Percentiles rank a stretch among this genome's conserved stretches.
phyloP scores from a whole-genome alignment of 1,140 invertebrate species.

The Drosophila sp. region DNA sequence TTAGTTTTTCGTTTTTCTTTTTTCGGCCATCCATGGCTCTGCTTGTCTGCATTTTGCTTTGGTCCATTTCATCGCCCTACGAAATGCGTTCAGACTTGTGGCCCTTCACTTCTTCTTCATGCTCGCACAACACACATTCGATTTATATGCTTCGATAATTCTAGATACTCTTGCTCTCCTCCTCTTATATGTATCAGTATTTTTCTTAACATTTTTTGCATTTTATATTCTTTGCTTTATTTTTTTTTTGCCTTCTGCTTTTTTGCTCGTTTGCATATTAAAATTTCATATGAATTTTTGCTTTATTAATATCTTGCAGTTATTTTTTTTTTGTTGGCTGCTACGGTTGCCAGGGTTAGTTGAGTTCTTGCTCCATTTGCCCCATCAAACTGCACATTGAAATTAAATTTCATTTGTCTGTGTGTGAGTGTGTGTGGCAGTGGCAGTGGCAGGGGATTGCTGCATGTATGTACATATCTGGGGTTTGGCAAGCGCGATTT shows the following conservation, averaged over 20 bases:
- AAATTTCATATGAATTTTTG: constrained; percentile 80
- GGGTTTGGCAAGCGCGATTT: constrained; percentile 70
- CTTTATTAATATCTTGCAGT: constrained; percentile 79
- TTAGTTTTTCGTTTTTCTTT: constrained; percentile 18
- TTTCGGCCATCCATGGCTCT: constrained; percentile 43
- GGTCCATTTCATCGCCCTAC: constrained; percentile 46
- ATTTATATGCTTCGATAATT: constrained; percentile 72
- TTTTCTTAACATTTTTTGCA: constrained; percentile 34
- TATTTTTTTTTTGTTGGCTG: constrained; percentile 65
- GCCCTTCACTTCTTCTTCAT: constrained; percentile 12
- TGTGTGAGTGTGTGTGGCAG: constrained; percentile 17
- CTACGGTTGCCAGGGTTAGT: constrained; percentile 46
- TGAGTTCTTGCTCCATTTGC: constrained; percentile 73
- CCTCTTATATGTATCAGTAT: constrained; percentile 34
- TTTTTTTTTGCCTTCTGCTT: constrained; percentile 57
- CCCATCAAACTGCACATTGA: constrained; percentile 73
- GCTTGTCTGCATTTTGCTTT: constrained; percentile 18
- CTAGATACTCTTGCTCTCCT: constrained; percentile 40
- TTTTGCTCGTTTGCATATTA: constrained; percentile 75
- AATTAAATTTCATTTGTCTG: constrained; percentile 73
- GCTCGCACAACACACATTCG: constrained; percentile 61
- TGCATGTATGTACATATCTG: constrained; percentile 41
- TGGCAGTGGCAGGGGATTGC: constrained; percentile 21
- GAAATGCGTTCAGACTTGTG: constrained; percentile 26
- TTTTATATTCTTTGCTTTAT: neutral